Evolutionary conservation across 2,888 invertebrate species (phyloP), one percentile per base, ranked within the genome.

Genomic region (Agrochola litura): DNA sequence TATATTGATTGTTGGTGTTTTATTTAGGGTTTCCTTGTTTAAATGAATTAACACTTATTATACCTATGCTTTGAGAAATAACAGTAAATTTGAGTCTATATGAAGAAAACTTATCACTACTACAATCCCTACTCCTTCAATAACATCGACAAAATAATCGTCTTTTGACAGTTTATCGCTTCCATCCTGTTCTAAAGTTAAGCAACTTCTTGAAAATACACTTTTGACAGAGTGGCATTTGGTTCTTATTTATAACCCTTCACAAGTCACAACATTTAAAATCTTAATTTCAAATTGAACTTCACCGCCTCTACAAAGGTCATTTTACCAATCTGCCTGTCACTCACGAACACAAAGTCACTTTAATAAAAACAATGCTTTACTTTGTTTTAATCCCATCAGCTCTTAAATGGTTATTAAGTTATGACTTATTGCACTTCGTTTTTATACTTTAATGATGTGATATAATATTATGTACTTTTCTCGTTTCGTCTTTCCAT

Each of bases 291-390:
- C n/a, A 71, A 70, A 87, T 80, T 88, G 63, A 86, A 86, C 82
- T 79, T 79, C 67, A 77, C 76, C 68, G 77, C 77, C 81, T 83
- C n/a, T 68, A 77, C 77, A 89, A 89, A 87, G 89, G 87, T 85
- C 73, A 76, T 54, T 76, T 84, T 79, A 76, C 75, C 83, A 89
- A 88, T 84, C 77, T 76, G 72, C 69, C 82, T 77, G 89, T 87
- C 90, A 89, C 88, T 89, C 89, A 84, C 46, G 37, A 82, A 80
- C 72, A 69, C 75, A 77, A 69, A 68, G 79, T 77, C 68, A 5
- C 70, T 83, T 76, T 76, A 80, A 77, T 71, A 81, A 88, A 84
- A 89, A 89, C 85, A 89, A 88, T 86, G 66, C 68, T 64, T 80
- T 71, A 71, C 86, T 84, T 79, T 79, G 56, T 79, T 81, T 81